Evolutionary conservation across 2,113 vertebrate species (phyloP).

Genomic region (Pluvianellus socialis): DNA sequence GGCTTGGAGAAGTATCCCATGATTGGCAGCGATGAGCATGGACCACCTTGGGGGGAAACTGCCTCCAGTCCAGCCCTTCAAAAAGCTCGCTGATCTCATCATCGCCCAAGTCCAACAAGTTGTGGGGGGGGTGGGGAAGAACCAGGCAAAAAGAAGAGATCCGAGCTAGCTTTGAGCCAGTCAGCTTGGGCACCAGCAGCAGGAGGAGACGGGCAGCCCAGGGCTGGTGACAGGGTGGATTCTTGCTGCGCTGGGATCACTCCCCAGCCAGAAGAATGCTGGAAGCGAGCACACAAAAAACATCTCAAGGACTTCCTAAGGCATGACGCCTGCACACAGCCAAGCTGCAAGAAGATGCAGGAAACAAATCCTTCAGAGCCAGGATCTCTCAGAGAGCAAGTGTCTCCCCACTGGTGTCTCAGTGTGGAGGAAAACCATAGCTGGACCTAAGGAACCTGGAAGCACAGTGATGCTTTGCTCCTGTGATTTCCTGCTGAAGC

Average conservation of each 20-base stretch:
- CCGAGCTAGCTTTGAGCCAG: background rate
- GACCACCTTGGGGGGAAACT: background rate
- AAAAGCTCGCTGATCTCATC: background rate
- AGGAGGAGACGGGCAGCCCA: background rate
- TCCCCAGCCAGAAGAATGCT: background rate
- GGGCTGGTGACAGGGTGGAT: background rate
- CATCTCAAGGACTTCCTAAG: background rate
- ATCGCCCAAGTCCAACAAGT: accelerated
- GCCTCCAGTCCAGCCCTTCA: background rate
- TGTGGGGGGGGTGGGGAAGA: background rate
- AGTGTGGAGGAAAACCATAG: background rate
- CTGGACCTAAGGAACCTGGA: background rate
- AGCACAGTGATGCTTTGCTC: accelerated
- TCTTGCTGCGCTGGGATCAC: background rate
- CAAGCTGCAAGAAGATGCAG: background rate
- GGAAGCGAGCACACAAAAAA: background rate
- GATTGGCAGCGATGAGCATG: too few species aligned
- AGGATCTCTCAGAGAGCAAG: background rate
- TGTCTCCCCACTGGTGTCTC: background rate
- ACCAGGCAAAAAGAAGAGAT: background rate
- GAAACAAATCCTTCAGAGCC: background rate
- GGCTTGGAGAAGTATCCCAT: background rate
- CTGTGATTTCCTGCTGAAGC: background rate
- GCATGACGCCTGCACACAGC: background rate
- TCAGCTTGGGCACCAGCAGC: background rate